phyloP scores from a whole-genome alignment of 2,797 vertebrate genomes.

The Pelochelys cantorii region DNA sequence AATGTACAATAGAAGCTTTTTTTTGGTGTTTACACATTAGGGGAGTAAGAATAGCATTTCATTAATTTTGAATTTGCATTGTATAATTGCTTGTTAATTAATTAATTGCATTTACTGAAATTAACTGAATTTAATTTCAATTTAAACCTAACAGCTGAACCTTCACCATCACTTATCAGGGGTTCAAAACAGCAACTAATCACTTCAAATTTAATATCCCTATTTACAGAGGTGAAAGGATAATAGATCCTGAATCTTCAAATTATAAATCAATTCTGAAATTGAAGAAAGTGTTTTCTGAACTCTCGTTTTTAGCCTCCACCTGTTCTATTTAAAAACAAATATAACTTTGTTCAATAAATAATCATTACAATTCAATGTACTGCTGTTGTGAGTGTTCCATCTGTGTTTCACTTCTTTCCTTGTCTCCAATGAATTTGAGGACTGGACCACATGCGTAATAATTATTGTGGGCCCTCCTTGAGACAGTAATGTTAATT shows the following conservation, averaged over 20 bases:
- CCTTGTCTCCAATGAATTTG: background rate
- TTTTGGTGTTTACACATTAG: conserved; percentile 35
- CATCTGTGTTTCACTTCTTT: background rate
- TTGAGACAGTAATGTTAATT: background rate
- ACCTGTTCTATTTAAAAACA: background rate
- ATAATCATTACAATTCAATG: background rate
- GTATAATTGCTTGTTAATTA: conserved; percentile 60
- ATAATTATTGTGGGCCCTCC: background rate
- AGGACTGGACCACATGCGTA: background rate
- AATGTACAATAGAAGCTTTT: conserved; percentile 9
- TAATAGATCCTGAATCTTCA: background rate
- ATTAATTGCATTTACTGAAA: background rate
- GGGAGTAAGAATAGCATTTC: conserved; percentile 21
- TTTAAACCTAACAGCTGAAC: conserved; percentile 48
- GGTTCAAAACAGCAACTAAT: background rate
- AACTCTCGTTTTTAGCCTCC: conserved; percentile 39
- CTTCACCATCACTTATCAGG: background rate
- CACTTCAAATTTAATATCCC: conserved; percentile 32
- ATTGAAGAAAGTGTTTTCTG: conserved; percentile 22
- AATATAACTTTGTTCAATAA: conserved; percentile 32
- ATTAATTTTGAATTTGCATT: conserved; percentile 31
- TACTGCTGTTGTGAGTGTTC: background rate
- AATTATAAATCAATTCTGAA: conserved; percentile 21
- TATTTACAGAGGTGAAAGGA: conserved; percentile 5
- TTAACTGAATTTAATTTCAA: conserved; percentile 41